Evolutionary conservation across 2,797 vertebrate genomes (phyloP).

Genomic region (Dendrocincla fuliginosa): DNA sequence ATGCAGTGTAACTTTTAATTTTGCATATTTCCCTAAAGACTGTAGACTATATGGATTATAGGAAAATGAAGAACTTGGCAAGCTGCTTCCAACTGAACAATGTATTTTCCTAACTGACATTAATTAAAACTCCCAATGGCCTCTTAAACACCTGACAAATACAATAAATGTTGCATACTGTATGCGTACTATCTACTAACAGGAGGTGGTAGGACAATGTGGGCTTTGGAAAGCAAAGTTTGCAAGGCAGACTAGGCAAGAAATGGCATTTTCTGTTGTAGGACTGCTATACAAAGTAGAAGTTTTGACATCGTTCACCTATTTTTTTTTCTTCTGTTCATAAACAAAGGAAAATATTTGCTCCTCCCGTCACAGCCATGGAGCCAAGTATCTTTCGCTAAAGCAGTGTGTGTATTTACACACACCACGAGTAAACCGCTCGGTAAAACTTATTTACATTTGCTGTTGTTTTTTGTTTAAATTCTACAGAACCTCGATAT

Average conservation of each 20-base stretch:
- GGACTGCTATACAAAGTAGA: conserved; percentile 38
- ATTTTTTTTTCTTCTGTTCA: conserved; percentile 11
- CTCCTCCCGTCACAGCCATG: background rate
- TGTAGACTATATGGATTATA: conserved; percentile 87
- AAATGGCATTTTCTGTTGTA: conserved; percentile 40
- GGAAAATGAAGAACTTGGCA: conserved; percentile 87
- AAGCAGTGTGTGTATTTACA: background rate
- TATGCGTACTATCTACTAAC: conserved; percentile 74
- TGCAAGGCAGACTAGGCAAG: conserved; percentile 57
- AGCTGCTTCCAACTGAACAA: conserved; percentile 86
- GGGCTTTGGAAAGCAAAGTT: conserved; percentile 68
- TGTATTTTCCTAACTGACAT: conserved; percentile 90
- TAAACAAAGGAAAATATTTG: conserved; percentile 34
- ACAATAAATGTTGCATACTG: conserved; percentile 87
- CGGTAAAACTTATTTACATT: conserved; percentile 31
- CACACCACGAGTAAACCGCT: background rate
- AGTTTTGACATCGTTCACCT: background rate
- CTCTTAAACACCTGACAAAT: conserved; percentile 90
- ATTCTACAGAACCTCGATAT: background rate
- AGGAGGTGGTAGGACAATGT: conserved; percentile 69
- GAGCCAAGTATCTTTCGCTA: background rate
- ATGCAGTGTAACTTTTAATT: conserved; percentile 91
- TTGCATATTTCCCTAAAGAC: conserved; percentile 88
- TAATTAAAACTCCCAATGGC: conserved; percentile 89
- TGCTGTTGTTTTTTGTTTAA: conserved; percentile 29